These are phyloP conservation scores for Jaculus jaculus DNA, from an alignment of 2,113 vertebrate species.

Conservation along the genomic window DNA sequence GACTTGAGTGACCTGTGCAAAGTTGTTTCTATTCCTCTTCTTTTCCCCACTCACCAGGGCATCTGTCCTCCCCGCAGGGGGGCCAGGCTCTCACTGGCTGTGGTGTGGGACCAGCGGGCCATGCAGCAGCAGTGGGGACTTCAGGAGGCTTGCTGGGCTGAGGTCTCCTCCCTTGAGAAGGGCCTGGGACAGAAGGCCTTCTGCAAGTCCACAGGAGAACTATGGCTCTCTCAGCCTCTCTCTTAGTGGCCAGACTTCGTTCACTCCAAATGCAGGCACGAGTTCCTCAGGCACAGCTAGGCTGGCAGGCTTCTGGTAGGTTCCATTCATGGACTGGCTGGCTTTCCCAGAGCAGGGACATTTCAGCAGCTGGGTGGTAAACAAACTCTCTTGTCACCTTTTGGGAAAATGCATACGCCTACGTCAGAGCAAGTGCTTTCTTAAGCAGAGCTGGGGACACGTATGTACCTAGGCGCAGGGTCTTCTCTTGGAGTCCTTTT, in stretches of 20 bases:
- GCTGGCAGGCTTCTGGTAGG: fast-evolving
- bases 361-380: background rate
- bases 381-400: background rate
- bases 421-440: background rate
- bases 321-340: background rate
- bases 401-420: fast-evolving
- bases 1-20: background rate
- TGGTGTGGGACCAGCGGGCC: fast-evolving
- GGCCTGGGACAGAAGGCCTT: fast-evolving
- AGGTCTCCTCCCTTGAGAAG: too few species aligned
- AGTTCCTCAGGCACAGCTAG: background rate
- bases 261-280: fast-evolving
- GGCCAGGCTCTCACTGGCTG: too few species aligned
- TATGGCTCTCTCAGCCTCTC: fast-evolving
- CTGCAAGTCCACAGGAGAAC: fast-evolving
- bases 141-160: background rate
- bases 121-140: background rate
- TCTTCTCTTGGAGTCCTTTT: fast-evolving
- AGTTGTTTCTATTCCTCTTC: too few species aligned
- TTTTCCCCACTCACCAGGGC: too few species aligned
- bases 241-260: fast-evolving
- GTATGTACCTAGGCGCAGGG: fast-evolving
- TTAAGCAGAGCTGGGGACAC: background rate
- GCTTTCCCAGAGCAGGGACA: background rate
- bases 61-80: background rate